phyloP scores from a whole-genome alignment of 2,113 vertebrate species.

The Shinisaurus crocodilurus region DNA sequence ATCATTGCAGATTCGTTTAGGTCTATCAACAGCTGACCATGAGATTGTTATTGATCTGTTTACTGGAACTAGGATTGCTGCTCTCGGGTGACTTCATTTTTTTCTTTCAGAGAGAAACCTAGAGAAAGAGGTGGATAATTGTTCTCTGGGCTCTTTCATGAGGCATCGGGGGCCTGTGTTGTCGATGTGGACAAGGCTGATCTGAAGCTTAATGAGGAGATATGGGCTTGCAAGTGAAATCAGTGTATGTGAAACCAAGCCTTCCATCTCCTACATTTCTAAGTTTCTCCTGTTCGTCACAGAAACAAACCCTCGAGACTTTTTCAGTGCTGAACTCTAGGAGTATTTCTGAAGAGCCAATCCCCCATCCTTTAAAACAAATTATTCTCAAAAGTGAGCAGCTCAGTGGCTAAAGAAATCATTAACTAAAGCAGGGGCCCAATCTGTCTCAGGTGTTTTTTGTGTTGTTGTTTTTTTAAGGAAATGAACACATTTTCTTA shows the following conservation, averaged over 20 bases:
- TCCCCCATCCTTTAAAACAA: background rate
- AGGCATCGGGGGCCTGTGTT: background rate
- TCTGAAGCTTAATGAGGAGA: constrained; percentile 10
- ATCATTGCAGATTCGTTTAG: background rate
- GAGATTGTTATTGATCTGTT: constrained; percentile 29
- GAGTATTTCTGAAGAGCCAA: background rate
- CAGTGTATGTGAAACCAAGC: background rate
- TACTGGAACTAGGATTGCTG: background rate
- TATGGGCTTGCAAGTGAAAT: background rate
- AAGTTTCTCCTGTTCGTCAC: background rate
- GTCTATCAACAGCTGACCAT: background rate
- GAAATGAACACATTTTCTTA: no score
- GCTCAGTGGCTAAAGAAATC: background rate
- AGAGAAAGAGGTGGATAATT: constrained; percentile 9
- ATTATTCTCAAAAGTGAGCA: background rate
- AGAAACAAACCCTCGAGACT: background rate
- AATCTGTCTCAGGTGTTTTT: no score
- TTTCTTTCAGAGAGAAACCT: background rate
- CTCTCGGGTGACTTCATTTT: background rate
- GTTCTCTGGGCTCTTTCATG: constrained; percentile 4
- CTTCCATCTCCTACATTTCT: background rate
- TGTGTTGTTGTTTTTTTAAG: no score
- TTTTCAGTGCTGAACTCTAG: background rate
- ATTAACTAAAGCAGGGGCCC: background rate
- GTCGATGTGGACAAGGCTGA: background rate